Evolutionary conservation across 2,113 vertebrate species (phyloP).

Genomic region (Gasterosteus aculeatus): DNA sequence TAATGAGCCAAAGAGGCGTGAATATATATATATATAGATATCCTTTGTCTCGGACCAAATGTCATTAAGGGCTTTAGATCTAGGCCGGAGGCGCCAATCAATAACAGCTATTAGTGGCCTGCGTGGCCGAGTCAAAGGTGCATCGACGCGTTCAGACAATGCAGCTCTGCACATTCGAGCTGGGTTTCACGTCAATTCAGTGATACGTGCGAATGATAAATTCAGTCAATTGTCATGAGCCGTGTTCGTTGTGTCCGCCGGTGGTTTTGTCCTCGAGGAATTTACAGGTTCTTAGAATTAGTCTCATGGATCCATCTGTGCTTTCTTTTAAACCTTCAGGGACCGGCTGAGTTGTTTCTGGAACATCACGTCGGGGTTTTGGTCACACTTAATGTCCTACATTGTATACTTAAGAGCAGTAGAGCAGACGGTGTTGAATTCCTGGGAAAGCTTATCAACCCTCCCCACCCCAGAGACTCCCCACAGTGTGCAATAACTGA

Average conservation of each 20-base stretch:
- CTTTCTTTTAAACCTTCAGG: background rate
- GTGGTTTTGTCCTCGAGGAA: no score
- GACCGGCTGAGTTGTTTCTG: no score
- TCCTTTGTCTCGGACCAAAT: background rate
- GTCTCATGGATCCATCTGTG: no score
- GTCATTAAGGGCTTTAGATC: background rate
- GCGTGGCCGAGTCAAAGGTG: background rate
- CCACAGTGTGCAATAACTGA: background rate
- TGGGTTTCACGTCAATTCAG: background rate
- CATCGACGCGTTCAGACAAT: background rate
- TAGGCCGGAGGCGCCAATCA: background rate
- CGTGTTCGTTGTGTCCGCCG: background rate
- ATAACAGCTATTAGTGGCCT: background rate
- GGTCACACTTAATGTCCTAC: background rate
- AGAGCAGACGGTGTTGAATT: background rate
- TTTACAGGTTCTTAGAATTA: background rate
- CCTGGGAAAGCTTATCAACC: background rate
- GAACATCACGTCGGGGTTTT: no score
- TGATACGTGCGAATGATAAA: background rate
- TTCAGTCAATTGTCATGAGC: background rate
- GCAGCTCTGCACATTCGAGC: no score
- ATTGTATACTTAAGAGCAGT: background rate
- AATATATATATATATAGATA: background rate
- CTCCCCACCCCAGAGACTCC: background rate
- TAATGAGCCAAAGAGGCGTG: background rate